Evolutionary conservation across 2,888 invertebrate genomes (phyloP).

Genomic region (Eupeodes latifasciatus): DNA sequence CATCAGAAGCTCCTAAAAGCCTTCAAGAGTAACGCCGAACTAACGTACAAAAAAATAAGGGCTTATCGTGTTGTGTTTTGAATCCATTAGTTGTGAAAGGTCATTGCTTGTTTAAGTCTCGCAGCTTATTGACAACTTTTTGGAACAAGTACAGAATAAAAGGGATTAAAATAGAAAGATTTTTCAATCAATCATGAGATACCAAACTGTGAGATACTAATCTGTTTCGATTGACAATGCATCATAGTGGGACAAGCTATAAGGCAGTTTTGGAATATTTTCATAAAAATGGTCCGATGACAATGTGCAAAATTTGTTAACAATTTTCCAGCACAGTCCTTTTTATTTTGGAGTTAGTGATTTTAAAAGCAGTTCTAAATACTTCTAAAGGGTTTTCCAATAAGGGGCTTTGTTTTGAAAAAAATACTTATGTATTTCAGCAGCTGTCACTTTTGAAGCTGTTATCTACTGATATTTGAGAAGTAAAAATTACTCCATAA

Average conservation of each 20-base stretch:
- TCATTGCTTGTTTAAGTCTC: constrained; percentile 32
- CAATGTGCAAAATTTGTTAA: no score
- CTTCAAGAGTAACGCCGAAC: background rate
- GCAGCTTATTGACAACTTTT: constrained; percentile 45
- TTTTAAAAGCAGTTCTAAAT: no score
- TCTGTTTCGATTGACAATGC: background rate
- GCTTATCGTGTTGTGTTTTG: constrained; percentile 24
- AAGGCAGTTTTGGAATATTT: background rate
- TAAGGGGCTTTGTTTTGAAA: no score
- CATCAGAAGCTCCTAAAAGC: constrained; percentile 1
- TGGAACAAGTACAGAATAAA: background rate
- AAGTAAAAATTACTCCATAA: no score
- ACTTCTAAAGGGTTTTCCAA: no score
- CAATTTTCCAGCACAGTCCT: no score
- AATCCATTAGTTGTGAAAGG: constrained; percentile 47
- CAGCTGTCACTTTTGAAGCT: no score
- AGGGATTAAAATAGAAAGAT: background rate
- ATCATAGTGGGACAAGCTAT: background rate
- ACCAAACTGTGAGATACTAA: constrained; percentile 10
- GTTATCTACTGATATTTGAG: no score
- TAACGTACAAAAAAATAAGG: constrained; percentile 3
- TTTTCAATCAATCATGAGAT: constrained; percentile 30
- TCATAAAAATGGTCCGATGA: background rate
- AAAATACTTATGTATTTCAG: no score
- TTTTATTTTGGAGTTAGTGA: no score